Evolutionary conservation across 2,113 vertebrate genomes (phyloP), one percentile per base, ranked within the genome.

Genomic region (Eptesicus fuscus): DNA sequence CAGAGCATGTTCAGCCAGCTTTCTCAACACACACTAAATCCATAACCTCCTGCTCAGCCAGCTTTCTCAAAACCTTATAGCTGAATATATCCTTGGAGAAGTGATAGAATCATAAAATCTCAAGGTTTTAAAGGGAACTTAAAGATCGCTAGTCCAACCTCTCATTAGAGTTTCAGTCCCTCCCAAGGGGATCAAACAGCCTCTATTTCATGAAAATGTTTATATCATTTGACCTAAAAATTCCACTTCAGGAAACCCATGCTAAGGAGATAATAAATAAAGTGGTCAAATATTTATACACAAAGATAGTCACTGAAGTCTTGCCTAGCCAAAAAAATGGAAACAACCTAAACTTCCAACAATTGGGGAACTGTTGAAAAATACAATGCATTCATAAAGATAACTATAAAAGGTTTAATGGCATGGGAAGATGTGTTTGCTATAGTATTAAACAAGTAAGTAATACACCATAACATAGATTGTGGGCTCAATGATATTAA

Each of bases 271-370:
- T 47, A 91, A 83, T 61, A 70, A 73, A 95, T 86, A 86, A 85
- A 51, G 32, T 82, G 32, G 32, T 77, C 82, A 93, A 86, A 91
- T 88, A 92, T 78, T 95, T 94, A 96, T 78, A 92, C 30, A 22
- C 35, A 80, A 93, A 89, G 35, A 93, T 56, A 87, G 23, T 85
- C 73, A 67, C 16, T 70, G 32, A 40, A 82, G 12, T 87, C 82
- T 30, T 85, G 53, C 53, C 92, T 92, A 74, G 18, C 42, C 17
- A 69, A 71, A 90, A 89, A 90, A 78, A 47, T 11, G 71, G 65
- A 93, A 95, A 91, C 40, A 86, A 90, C 23, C 70, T 95, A 95
- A 93, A 78, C 56, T 89, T 63, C 80, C 42, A 76, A 85, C 40
- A 70, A 18, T 42, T 53, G 32, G 25, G 25, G 32, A 93, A 65